phyloP scores from a whole-genome alignment of 2,888 invertebrate species.

The Dicycla oo region DNA sequence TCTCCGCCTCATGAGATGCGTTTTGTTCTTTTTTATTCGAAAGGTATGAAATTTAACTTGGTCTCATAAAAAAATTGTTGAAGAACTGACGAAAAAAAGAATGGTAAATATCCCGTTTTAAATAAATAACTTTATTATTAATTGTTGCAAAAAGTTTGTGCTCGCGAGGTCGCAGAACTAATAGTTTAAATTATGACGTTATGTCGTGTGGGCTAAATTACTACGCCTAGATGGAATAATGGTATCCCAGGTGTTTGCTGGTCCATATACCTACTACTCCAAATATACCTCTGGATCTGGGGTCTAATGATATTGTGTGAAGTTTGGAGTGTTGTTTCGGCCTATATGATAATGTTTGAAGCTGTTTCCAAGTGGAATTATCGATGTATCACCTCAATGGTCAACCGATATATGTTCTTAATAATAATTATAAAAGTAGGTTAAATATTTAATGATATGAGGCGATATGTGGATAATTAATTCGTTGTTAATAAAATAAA shows the following conservation, averaged over 20 bases:
- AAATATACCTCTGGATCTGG: conserved; percentile 31
- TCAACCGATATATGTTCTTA: neutral
- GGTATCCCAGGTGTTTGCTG: conserved; percentile 25
- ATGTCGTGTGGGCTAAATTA: conserved; percentile 13
- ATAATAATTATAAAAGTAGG: conserved; percentile 15
- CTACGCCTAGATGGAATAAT: conserved; percentile 3
- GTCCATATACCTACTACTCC: neutral
- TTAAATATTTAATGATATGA: conserved; percentile 21
- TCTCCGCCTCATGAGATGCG: too few species aligned
- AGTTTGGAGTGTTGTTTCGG: conserved; percentile 16
- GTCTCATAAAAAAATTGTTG: too few species aligned
- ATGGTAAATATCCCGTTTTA: too few species aligned
- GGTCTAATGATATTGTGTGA: neutral
- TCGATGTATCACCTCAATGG: conserved; percentile 9
- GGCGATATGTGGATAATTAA: conserved; percentile 6
- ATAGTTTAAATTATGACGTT: conserved; percentile 8
- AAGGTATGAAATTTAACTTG: too few species aligned
- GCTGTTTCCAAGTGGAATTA: conserved; percentile 27
- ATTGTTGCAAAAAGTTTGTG: too few species aligned
- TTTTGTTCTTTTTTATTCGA: too few species aligned
- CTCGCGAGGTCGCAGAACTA: too few species aligned
- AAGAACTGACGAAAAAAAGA: too few species aligned
- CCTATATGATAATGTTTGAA: conserved; percentile 16
- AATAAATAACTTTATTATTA: too few species aligned
- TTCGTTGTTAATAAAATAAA: conserved; percentile 26